phyloP scores from a whole-genome alignment of 1,140 invertebrate genomes.

The Colletes gigas region DNA sequence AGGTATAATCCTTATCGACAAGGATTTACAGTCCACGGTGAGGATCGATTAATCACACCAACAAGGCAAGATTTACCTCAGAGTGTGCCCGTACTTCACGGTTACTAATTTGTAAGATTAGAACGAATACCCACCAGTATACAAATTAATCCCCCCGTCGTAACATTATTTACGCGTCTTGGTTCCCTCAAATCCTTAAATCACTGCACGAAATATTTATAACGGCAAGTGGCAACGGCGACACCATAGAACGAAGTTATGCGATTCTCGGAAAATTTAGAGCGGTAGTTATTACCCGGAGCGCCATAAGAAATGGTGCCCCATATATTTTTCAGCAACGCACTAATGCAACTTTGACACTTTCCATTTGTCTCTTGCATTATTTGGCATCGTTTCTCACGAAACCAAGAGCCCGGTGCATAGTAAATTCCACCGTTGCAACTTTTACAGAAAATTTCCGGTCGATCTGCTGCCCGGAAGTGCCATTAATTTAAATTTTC shows the following conservation, averaged over 20 bases:
- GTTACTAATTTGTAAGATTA: slow-evolving; percentile 28
- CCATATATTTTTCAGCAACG: not conserved
- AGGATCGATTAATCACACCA: slow-evolving; percentile 30
- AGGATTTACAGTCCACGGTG: slow-evolving; percentile 17
- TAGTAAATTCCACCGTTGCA: too few species aligned
- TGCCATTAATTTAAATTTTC: too few species aligned
- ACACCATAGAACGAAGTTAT: not conserved
- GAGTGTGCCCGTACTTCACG: not conserved
- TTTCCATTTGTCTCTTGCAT: too few species aligned
- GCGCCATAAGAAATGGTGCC: not conserved
- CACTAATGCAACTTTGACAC: not conserved
- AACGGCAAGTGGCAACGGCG: not conserved
- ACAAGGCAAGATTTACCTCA: slow-evolving; percentile 31
- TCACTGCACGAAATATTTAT: not conserved
- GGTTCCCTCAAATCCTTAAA: not conserved
- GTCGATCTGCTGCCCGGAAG: too few species aligned
- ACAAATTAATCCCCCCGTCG: slow-evolving; percentile 22
- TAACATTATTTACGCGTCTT: not conserved
- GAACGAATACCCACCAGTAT: slow-evolving; percentile 17
- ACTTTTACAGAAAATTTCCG: not conserved
- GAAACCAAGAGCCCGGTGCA: too few species aligned
- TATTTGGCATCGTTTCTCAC: too few species aligned
- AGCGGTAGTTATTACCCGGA: not conserved
- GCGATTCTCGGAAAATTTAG: not conserved
- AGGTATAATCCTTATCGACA: slow-evolving; percentile 17